Percentiles rank a stretch among this genome's conserved stretches.
phyloP scores from a whole-genome alignment of 2,113 vertebrate species.

The Dermatemys mawii region DNA sequence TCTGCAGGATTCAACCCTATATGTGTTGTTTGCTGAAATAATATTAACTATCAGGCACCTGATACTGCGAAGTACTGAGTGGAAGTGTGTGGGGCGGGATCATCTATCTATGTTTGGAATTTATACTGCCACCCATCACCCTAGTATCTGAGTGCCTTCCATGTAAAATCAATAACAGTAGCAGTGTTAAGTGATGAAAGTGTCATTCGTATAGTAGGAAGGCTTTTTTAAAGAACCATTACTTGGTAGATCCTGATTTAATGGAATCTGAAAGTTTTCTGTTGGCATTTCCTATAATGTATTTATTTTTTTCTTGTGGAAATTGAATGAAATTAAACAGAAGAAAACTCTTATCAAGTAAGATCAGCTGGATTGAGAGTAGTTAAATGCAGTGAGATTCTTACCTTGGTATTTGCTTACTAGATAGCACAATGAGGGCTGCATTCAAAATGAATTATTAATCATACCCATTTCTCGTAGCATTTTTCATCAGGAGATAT shows the following conservation, averaged over 20 bases:
- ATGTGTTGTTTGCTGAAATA: not conserved
- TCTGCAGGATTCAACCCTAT: not conserved
- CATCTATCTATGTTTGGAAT: not conserved
- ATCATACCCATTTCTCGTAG: not conserved
- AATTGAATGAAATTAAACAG: not conserved
- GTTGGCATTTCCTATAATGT: not conserved
- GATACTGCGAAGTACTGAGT: not conserved
- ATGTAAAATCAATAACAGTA: not conserved
- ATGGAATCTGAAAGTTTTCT: not conserved
- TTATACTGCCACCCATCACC: not conserved
- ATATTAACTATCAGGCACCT: not conserved
- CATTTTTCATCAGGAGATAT: not conserved
- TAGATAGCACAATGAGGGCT: not conserved
- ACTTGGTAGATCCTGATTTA: not conserved
- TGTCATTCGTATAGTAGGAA: not conserved
- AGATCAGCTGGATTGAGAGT: rapidly evolving
- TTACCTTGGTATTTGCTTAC: not conserved
- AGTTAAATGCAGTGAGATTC: rapidly evolving
- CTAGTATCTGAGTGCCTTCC: not conserved
- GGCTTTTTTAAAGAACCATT: not conserved
- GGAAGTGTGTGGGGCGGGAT: not conserved
- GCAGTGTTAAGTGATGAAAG: not conserved
- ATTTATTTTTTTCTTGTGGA: not conserved
- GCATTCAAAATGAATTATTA: not conserved
- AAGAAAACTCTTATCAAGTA: not conserved